Percentiles rank a stretch among this genome's conserved stretches.
phyloP scores from a whole-genome alignment of 2,888 invertebrate genomes.

The Oscheius myriophilus region DNA sequence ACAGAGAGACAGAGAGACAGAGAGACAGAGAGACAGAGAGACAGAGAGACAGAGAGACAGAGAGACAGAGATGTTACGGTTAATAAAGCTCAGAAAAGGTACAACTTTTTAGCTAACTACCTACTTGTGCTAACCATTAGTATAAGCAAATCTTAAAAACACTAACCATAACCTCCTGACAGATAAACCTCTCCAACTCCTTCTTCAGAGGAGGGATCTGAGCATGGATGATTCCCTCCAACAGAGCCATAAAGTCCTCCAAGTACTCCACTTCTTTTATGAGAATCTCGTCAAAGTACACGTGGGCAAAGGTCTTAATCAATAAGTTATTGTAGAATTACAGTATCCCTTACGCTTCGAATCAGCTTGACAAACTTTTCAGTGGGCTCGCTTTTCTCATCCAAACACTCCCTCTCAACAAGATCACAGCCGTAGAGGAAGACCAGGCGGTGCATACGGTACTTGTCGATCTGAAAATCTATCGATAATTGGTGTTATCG shows the following conservation, averaged over 20 bases:
- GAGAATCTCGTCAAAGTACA: slow-evolving; percentile 65
- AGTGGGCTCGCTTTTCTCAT: slow-evolving; percentile 36
- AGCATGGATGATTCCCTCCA: slow-evolving; percentile 61
- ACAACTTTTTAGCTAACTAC: no score
- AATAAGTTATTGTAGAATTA: not conserved
- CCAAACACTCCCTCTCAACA: slow-evolving; percentile 37
- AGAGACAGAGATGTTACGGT: no score
- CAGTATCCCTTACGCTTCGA: slow-evolving; percentile 40
- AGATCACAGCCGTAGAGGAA: slow-evolving; percentile 59
- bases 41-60: no score
- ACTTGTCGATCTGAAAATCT: slow-evolving; percentile 12
- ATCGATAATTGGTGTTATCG: no score
- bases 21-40: no score
- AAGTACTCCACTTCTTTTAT: slow-evolving; percentile 59
- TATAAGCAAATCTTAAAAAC: no score
- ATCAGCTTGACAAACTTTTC: slow-evolving; percentile 42
- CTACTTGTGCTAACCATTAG: no score
- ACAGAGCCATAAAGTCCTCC: slow-evolving; percentile 63
- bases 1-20: no score
- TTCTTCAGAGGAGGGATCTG: slow-evolving; percentile 63
- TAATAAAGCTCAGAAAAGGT: no score
- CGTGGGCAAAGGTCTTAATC: slow-evolving; percentile 39
- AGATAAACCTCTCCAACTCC: slow-evolving; percentile 67
- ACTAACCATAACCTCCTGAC: slow-evolving; percentile 63
- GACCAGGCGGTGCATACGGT: slow-evolving; percentile 55